A percentile compares a stretch with the other conserved stretches of the same genome.
phyloP scores from a whole-genome alignment of 2,797 vertebrate genomes.

The Microchirus variegatus region DNA sequence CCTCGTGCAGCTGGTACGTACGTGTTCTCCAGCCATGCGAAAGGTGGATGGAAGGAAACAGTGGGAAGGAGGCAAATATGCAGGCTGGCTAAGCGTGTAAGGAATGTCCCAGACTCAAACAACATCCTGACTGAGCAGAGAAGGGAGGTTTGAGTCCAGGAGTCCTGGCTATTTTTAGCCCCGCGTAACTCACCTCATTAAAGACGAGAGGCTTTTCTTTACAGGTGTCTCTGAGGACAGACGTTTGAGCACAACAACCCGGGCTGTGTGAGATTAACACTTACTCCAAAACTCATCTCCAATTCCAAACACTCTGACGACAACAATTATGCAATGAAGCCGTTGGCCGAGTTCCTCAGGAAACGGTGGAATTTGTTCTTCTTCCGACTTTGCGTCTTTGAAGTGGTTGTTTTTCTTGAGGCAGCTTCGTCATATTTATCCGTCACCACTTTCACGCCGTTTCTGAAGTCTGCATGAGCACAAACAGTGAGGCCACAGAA shows the following conservation, averaged over 20 bases:
- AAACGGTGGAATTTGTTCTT: conserved; percentile 3
- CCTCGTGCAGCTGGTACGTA: conserved; percentile 42
- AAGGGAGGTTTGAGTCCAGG: conserved; percentile 47
- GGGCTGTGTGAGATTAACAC: neutral
- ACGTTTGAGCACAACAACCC: conserved; percentile 5
- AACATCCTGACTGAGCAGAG: conserved; percentile 62
- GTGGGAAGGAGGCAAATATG: conserved; percentile 23
- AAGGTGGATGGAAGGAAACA: conserved; percentile 16
- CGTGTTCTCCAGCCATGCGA: conserved; percentile 37
- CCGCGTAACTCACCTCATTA: conserved; percentile 44
- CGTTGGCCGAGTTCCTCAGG: conserved; percentile 9
- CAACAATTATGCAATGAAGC: conserved; percentile 20
- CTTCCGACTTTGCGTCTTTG: conserved; percentile 15
- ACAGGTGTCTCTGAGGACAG: conserved; percentile 29
- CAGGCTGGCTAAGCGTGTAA: conserved; percentile 54
- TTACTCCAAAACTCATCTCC: conserved; percentile 14
- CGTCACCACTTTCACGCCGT: too few relatives aligned
- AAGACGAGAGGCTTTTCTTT: conserved; percentile 45
- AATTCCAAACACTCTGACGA: conserved; percentile 3
- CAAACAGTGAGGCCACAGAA: too few relatives aligned
- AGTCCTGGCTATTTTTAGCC: conserved; percentile 60
- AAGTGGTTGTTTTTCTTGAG: conserved; percentile 1
- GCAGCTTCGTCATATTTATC: too few relatives aligned
- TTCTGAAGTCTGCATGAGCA: too few relatives aligned
- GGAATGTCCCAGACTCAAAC: conserved; percentile 70